Conservation (phyloP, 1,140 invertebrate genomes). For the Drosophila chauvacae region DNA sequence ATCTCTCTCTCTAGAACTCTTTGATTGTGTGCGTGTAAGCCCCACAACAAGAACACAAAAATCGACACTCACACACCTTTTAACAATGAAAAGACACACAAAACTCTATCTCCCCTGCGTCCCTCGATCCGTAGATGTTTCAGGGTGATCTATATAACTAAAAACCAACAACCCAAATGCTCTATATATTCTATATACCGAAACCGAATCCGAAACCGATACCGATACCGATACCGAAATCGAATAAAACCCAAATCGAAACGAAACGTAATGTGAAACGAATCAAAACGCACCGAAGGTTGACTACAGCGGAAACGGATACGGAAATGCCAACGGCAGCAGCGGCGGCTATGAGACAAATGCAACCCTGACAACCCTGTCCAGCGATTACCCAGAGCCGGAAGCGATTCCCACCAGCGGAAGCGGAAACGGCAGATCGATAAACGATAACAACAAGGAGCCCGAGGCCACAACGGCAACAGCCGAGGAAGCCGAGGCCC, state of each 20-base stretch:
- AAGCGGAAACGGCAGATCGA: conserved; percentile 27
- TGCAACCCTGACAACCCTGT: conserved; percentile 42
- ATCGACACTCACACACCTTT: conserved; percentile 20
- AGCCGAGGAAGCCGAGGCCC: conserved; percentile 30
- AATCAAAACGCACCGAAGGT: conserved; percentile 49
- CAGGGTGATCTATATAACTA: conserved; percentile 37
- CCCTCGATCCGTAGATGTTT: conserved; percentile 14
- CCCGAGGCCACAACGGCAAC: conserved; percentile 40
- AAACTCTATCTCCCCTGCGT: conserved; percentile 14
- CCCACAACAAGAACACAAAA: conserved; percentile 10
- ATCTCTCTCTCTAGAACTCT: conserved; percentile 14
- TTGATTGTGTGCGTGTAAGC: conserved; percentile 31
- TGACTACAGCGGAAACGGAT: conserved; percentile 67
- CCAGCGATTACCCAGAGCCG: conserved; percentile 34
- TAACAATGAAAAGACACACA: background rate
- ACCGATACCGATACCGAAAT: conserved; percentile 5
- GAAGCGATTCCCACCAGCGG: conserved; percentile 22
- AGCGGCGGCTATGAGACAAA: conserved; percentile 39
- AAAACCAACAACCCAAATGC: conserved; percentile 24
- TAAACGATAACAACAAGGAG: conserved; percentile 41
- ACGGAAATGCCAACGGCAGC: conserved; percentile 37
- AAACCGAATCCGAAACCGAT: background rate
- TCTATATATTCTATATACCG: conserved; percentile 43
- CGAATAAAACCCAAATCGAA: conserved; percentile 26
- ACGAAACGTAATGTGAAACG: conserved; percentile 5